Conservation (phyloP, 2,888 invertebrate genomes). For the Cephus pulcher region DNA sequence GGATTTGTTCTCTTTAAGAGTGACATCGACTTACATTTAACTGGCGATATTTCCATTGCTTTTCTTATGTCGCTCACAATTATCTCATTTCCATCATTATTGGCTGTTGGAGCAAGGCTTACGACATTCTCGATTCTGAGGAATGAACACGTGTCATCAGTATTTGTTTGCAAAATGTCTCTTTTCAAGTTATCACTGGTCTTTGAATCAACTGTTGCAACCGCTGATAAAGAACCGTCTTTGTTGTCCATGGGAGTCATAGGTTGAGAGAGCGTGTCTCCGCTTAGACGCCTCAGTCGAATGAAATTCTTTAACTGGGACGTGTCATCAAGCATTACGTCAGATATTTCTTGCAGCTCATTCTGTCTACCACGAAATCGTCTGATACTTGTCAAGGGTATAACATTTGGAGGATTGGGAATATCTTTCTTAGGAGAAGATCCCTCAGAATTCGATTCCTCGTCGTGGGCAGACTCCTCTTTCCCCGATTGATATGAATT, state of each 20-base stretch:
- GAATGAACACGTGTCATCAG: constrained; percentile 53
- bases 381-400: constrained; percentile 35
- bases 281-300: constrained; percentile 66
- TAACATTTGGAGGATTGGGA: constrained; percentile 39
- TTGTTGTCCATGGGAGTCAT: neutral
- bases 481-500: constrained; percentile 18
- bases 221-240: neutral
- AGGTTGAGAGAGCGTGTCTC: constrained; percentile 63
- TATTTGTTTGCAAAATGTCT: constrained; percentile 30
- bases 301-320: constrained; percentile 54
- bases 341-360: constrained; percentile 39
- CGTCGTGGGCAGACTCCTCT: constrained; percentile 4
- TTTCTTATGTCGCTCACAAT: constrained; percentile 49
- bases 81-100: neutral
- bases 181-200: neutral
- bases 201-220: neutral
- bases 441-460: constrained; percentile 28
- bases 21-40: constrained; percentile 45
- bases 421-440: constrained; percentile 22
- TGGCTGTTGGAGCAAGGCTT: constrained; percentile 65
- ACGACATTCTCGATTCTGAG: constrained; percentile 70
- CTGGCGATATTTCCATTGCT: constrained; percentile 48
- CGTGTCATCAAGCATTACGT: constrained; percentile 28
- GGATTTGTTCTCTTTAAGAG: constrained; percentile 51
- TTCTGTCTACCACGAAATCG: constrained; percentile 29